Evolutionary conservation across 2,113 vertebrate genomes (phyloP), one percentile per base, ranked within the genome.

Genomic region (Lutjanus erythropterus): DNA sequence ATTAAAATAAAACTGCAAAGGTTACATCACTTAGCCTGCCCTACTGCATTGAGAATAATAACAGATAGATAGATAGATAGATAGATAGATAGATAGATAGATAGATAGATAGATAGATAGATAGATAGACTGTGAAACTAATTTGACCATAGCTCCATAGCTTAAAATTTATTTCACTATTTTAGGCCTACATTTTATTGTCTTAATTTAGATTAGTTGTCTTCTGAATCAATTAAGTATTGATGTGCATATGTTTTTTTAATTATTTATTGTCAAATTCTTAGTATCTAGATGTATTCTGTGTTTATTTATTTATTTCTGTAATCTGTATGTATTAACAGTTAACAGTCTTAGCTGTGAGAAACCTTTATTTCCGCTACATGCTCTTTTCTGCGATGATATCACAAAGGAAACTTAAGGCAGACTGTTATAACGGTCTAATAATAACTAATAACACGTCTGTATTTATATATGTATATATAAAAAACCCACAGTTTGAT

Each of bases 11-110:
- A 83, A 67, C 70, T 59, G 52, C 73, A 67, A 65, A 64, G 18
- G 31, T 83, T 85, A 41, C 82, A 81, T 80, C 76, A 81, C 46
- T 19, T n/a, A n/a, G n/a, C n/a, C n/a, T n/a, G n/a, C n/a, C n/a
- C n/a, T n/a, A 56, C 69, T 85, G 73, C 65, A 71, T 16, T 29
- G 50, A 53, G 12, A n/a, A 21, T 41, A 21, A 50, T 5, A 29
- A 59, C 14, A 52, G 39, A 59, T 8, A 56, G 68, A 70, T 27
- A 50, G 71, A 49, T 49, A 31, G 42, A 49, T 49, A 31, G 42
- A 47, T n/a, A 33, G 62, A 66, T n/a, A 31, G 42, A 66, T 47
- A 47, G 62, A 66, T 66, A n/a, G 18, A 66, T 66, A 33, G 64
- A 55, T 47, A 47, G 56, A 59, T 60, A 37, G 33, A 60, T 37